Percentiles rank a stretch among this genome's conserved stretches.
These are phyloP conservation scores for Eristalinus aeneus DNA, from an alignment of 2,888 invertebrate species.

Conservation along the genomic window DNA sequence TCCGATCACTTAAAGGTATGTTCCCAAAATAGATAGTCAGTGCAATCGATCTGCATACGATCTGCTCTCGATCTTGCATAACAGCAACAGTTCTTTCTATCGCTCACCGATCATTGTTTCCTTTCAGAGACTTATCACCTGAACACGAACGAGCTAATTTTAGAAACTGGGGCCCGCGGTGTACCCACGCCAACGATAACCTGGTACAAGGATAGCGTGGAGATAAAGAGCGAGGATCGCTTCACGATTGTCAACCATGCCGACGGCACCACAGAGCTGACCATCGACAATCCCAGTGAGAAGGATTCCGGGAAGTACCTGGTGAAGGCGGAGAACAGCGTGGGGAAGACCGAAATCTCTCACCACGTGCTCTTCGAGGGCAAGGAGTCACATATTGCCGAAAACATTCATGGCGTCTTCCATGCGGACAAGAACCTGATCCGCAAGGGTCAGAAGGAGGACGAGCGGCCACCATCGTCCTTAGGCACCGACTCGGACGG, in stretches of 20 bases:
- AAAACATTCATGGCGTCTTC: constrained; percentile 80
- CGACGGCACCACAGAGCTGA: constrained; percentile 88
- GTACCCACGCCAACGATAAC: constrained; percentile 87
- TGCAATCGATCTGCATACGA: constrained; percentile 6
- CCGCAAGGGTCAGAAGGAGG: constrained; percentile 75
- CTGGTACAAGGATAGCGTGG: constrained; percentile 89
- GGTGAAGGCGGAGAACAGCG: constrained; percentile 87
- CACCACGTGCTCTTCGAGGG: constrained; percentile 87
- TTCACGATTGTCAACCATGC: constrained; percentile 86
- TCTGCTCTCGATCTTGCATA: constrained; percentile 41
- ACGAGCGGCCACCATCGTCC: constrained; percentile 61
- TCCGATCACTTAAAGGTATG: constrained; percentile 86
- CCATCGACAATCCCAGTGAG: constrained; percentile 85
- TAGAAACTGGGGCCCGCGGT: constrained; percentile 90
- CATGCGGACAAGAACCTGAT: constrained; percentile 79
- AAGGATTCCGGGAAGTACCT: constrained; percentile 89
- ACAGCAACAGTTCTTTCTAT: constrained; percentile 23
- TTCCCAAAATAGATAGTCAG: constrained; percentile 50
- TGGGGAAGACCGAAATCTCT: constrained; percentile 87
- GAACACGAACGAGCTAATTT: constrained; percentile 86
- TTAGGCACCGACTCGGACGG: constrained; percentile 62
- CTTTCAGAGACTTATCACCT: constrained; percentile 86
- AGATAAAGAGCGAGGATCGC: constrained; percentile 83
- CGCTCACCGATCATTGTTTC: constrained; percentile 13
- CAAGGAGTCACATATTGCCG: constrained; percentile 80